These are phyloP conservation scores for Gymnoscopelus microlampas DNA, from an alignment of 2,797 vertebrate genomes.

Conservation along the genomic window DNA sequence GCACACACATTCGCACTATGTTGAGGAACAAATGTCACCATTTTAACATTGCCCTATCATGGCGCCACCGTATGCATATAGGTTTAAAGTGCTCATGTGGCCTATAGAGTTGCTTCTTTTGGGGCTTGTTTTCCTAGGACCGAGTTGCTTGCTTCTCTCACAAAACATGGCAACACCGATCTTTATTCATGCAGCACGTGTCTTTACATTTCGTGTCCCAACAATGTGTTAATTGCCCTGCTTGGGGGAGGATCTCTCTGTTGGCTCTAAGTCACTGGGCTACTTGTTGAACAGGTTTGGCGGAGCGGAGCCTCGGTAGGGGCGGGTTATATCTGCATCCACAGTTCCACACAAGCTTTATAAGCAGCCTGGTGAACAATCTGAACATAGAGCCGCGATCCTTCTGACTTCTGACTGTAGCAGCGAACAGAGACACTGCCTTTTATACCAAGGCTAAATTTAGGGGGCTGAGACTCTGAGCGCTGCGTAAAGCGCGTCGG, in stretches of 20 bases:
- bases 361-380: constrained; percentile 36
- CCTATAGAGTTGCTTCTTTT: too few species aligned
- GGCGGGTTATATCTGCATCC: constrained; percentile 44
- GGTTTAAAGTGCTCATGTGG: too few species aligned
- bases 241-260: constrained; percentile 20
- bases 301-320: constrained; percentile 3
- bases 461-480: constrained; percentile 78
- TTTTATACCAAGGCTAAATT: constrained; percentile 96
- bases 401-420: constrained; percentile 20
- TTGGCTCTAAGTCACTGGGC: too few species aligned
- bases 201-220: constrained; percentile 24
- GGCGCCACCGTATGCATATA: too few species aligned
- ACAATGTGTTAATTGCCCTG: constrained; percentile 47
- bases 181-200: constrained; percentile 3
- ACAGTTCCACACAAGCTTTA: constrained; percentile 49
- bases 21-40: too few species aligned
- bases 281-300: constrained; percentile 36
- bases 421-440: constrained; percentile 60
- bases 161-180: too few species aligned
- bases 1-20: too few species aligned
- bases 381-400: constrained; percentile 35
- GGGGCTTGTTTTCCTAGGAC: too few species aligned
- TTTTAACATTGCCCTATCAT: too few species aligned
- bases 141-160: too few species aligned
- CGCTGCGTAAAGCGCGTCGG: constrained; percentile 62